Conservation (phyloP, 2,113 vertebrate species). For the Oreochromis tanganicae region DNA sequence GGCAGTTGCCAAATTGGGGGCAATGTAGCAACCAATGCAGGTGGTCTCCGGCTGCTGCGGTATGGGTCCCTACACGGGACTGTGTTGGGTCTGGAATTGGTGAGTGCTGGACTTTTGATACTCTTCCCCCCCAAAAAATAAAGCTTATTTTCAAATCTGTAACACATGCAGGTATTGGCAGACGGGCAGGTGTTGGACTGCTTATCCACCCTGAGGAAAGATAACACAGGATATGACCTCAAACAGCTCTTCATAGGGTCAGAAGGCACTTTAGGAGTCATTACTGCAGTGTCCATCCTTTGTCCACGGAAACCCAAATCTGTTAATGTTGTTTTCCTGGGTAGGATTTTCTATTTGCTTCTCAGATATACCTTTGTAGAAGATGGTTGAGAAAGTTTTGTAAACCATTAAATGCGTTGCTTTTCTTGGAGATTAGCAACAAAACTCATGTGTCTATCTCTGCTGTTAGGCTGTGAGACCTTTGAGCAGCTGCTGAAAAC, state of each 20-base stretch:
- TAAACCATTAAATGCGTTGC: neutral
- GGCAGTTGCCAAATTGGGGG: conserved; percentile 97
- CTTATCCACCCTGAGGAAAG: conserved; percentile 83
- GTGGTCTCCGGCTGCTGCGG: conserved; percentile 84
- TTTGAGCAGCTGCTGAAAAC: conserved; percentile 83
- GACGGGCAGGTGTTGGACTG: conserved; percentile 83
- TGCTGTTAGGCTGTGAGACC: conserved; percentile 78
- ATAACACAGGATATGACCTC: conserved; percentile 95
- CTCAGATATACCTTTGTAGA: neutral
- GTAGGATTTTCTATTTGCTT: conserved; percentile 56
- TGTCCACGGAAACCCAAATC: conserved; percentile 86
- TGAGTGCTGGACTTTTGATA: conserved; percentile 56
- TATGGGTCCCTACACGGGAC: conserved; percentile 89
- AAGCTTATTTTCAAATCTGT: neutral
- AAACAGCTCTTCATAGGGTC: conserved; percentile 97
- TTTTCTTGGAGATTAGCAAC: neutral
- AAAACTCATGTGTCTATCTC: neutral
- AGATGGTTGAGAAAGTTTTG: neutral
- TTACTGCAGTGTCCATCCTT: conserved; percentile 86
- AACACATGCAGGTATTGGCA: conserved; percentile 79
- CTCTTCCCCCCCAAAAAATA: neutral
- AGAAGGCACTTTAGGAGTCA: conserved; percentile 89
- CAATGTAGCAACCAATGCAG: conserved; percentile 91
- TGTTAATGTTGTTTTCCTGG: conserved; percentile 87
- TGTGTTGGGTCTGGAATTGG: conserved; percentile 90